Percentiles rank a stretch among this genome's conserved stretches.
Conservation (phyloP, 2,797 vertebrate species). For the Threskiornis aethiopicus region DNA sequence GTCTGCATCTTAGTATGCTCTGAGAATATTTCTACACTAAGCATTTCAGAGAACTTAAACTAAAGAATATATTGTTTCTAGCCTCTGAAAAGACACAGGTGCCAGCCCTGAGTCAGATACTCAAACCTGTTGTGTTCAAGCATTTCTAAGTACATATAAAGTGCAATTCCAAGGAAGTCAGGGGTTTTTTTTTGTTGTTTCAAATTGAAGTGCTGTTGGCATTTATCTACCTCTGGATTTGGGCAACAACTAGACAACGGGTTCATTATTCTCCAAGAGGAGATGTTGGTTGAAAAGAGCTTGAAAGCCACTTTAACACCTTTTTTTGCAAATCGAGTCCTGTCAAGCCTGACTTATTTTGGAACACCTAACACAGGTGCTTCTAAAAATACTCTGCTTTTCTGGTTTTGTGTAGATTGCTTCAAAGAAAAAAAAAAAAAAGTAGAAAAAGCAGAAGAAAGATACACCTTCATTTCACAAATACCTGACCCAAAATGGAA, state of each 20-base stretch:
- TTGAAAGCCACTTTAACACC: neutral
- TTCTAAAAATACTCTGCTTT: constrained; percentile 21
- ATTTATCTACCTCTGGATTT: neutral
- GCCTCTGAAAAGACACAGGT: neutral
- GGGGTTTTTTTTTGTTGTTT: neutral
- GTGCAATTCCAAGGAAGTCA: neutral
- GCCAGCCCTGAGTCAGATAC: neutral
- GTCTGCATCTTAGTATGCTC: neutral
- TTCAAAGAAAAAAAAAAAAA: neutral
- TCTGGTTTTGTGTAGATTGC: neutral
- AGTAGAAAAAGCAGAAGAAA: neutral
- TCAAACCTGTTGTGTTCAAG: neutral
- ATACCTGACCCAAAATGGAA: constrained; percentile 22
- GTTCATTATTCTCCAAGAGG: neutral
- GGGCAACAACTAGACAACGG: neutral
- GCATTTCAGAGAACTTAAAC: neutral
- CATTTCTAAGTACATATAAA: neutral
- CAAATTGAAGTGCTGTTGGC: neutral
- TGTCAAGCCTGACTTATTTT: neutral
- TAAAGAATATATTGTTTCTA: neutral
- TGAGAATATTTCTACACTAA: neutral
- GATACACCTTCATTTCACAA: constrained; percentile 12
- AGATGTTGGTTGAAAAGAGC: neutral
- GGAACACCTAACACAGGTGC: neutral
- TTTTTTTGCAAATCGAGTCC: neutral